Percentiles rank a stretch among this genome's conserved stretches.
Conservation (phyloP, 1,140 invertebrate genomes). For the Drosophila ohnishii region DNA sequence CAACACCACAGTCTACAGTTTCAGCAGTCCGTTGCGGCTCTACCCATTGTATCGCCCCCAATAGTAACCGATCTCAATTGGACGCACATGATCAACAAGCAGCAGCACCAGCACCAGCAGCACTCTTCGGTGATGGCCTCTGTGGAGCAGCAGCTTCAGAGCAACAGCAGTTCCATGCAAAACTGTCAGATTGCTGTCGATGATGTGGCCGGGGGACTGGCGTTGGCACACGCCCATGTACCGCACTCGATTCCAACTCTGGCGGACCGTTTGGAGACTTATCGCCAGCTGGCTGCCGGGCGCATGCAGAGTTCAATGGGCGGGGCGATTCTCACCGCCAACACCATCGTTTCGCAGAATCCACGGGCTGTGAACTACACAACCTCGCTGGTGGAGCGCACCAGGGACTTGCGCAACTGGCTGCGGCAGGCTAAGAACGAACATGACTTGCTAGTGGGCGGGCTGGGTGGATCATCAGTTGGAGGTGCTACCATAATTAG, state of each 20-base stretch:
- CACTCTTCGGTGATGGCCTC: constrained; percentile 24
- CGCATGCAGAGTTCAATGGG: constrained; percentile 74
- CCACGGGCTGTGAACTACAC: constrained; percentile 82
- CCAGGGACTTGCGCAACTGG: constrained; percentile 87
- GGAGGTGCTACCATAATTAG: background rate
- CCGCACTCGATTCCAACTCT: constrained; percentile 84
- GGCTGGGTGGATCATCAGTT: constrained; percentile 25
- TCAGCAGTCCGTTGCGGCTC: constrained; percentile 81
- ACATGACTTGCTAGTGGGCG: constrained; percentile 67
- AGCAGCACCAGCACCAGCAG: constrained; percentile 30
- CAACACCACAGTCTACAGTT: constrained; percentile 75
- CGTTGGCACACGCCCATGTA: background rate
- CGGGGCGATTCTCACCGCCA: constrained; percentile 72
- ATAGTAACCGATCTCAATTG: constrained; percentile 84
- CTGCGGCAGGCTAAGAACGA: constrained; percentile 83
- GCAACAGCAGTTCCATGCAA: constrained; percentile 10
- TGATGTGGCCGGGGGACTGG: background rate
- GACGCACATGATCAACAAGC: constrained; percentile 82
- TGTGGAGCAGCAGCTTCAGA: constrained; percentile 10
- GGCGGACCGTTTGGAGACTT: constrained; percentile 84
- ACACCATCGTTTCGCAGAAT: constrained; percentile 84
- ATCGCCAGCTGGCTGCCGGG: constrained; percentile 83
- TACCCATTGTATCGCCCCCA: constrained; percentile 85
- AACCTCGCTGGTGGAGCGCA: constrained; percentile 86
- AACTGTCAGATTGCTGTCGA: constrained; percentile 14